Evolutionary conservation across 2,797 vertebrate species (phyloP).

Genomic region (Pelochelys cantorii): DNA sequence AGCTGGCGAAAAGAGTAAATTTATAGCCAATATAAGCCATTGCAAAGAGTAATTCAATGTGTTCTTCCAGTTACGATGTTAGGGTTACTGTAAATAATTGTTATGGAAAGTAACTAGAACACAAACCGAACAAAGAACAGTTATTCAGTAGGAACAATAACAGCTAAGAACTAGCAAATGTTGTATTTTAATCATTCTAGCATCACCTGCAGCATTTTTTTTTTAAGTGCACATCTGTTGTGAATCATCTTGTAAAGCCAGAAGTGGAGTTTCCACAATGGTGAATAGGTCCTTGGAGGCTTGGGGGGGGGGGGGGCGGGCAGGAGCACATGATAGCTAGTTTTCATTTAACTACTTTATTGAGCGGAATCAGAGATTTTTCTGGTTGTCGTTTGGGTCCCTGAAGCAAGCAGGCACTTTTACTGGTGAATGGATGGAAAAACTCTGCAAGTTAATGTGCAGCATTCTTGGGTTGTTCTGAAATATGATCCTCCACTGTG

Average conservation of each 20-base stretch:
- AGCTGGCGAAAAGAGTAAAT: background rate
- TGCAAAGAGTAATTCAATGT: constrained; percentile 23
- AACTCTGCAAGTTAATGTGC: background rate
- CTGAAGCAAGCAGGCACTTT: background rate
- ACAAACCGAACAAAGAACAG: background rate
- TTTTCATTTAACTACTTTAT: constrained; percentile 11
- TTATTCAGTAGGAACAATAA: background rate
- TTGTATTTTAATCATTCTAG: background rate
- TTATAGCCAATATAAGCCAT: constrained; percentile 25
- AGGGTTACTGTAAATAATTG: constrained; percentile 22
- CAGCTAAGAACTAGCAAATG: background rate
- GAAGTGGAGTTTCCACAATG: background rate
- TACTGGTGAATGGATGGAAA: no score
- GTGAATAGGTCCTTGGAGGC: background rate
- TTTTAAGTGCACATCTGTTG: background rate
- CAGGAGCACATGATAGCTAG: background rate
- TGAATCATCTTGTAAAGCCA: constrained; percentile 33
- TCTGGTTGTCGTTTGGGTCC: constrained; percentile 7
- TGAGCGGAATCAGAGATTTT: constrained; percentile 15
- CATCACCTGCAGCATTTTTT: background rate
- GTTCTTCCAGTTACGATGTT: constrained; percentile 2
- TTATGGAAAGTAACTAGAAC: background rate
- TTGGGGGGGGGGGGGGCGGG: rapidly evolving
- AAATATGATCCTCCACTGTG: background rate
- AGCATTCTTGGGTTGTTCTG: background rate